phyloP scores from a whole-genome alignment of 1,140 invertebrate species.

The Episyrphus balteatus region DNA sequence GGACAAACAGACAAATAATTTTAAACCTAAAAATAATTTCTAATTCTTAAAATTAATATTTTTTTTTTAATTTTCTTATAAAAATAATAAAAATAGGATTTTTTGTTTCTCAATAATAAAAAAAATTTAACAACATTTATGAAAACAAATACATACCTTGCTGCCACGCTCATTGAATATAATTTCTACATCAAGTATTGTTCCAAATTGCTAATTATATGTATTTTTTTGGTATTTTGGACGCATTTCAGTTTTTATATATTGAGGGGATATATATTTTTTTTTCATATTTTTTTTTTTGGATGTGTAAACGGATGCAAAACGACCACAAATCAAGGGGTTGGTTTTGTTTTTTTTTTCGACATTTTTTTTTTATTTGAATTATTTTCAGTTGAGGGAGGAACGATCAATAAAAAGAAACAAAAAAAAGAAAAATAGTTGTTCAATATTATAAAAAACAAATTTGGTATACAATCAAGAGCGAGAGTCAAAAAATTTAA shows the following conservation, averaged over 20 bases:
- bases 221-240: constrained; percentile 4
- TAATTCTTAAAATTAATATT: background rate
- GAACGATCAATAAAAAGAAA: background rate
- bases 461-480: background rate
- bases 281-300: no score
- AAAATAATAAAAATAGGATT: no score
- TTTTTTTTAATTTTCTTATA: background rate
- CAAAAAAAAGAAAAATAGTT: background rate
- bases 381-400: no score
- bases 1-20: constrained; percentile 2
- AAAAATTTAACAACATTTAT: background rate
- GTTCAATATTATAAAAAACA: background rate
- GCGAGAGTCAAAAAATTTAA: no score
- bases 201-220: constrained; percentile 80
- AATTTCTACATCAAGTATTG: constrained; percentile 97
- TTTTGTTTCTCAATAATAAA: no score
- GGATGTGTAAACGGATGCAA: no score
- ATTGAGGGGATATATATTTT: no score
- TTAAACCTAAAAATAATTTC: no score
- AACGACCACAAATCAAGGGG: no score
- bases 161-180: constrained; percentile 99
- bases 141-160: constrained; percentile 71
- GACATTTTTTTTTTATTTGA: no score
- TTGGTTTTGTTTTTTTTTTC: no score
- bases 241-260: background rate